Conservation (phyloP, 2,888 invertebrate species). For the Lamellibrachia columna region DNA sequence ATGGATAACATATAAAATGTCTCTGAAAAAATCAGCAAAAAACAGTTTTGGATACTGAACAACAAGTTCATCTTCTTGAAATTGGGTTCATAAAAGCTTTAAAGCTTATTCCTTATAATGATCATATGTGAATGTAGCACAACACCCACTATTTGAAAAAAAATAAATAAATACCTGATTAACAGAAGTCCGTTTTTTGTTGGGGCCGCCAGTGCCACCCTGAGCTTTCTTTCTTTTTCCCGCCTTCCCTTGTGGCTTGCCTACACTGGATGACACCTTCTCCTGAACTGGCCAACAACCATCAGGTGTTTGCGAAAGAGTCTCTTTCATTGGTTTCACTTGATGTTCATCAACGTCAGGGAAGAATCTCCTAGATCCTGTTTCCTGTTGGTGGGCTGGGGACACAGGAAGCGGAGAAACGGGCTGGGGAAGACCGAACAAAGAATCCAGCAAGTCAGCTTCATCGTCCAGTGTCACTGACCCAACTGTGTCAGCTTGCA, state of each 20-base stretch:
- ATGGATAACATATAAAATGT: no score
- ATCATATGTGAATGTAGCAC: no score
- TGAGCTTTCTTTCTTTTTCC: neutral
- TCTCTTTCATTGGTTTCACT: neutral
- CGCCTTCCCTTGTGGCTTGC: neutral
- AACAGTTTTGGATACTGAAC: no score
- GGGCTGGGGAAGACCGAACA: neutral
- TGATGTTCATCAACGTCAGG: neutral
- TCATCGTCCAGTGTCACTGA: neutral
- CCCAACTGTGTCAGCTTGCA: neutral
- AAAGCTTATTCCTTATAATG: no score
- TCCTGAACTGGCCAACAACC: neutral
- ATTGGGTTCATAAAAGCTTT: no score
- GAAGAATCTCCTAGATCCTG: neutral
- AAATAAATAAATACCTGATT: no score
- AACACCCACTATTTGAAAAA: no score
- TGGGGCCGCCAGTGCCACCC: neutral
- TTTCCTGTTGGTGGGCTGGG: neutral
- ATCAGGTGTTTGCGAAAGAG: neutral
- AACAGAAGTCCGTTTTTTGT: neutral
- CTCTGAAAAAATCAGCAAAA: no score
- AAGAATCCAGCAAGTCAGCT: neutral
- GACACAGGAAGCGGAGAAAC: neutral
- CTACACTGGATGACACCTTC: neutral
- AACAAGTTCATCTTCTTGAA: no score